phyloP scores from a whole-genome alignment of 1,140 invertebrate species.

The Globodera rostochiensis region DNA sequence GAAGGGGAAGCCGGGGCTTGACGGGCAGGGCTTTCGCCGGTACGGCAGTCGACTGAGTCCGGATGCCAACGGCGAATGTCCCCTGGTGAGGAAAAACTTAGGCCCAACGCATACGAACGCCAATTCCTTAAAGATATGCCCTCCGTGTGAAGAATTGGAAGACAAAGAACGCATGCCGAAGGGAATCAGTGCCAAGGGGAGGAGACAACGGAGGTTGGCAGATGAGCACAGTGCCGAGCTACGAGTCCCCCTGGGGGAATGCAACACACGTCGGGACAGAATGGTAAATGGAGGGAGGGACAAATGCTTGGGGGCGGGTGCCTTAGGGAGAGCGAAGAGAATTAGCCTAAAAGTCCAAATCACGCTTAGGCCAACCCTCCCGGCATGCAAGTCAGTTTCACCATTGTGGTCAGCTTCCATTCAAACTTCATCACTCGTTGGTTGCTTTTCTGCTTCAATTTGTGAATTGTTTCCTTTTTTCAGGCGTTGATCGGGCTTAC shows the following conservation, averaged over 20 bases:
- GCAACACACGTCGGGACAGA: slow-evolving; percentile 43
- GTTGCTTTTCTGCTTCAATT: neutral
- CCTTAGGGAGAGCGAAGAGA: too few species aligned
- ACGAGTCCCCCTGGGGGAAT: slow-evolving; percentile 32
- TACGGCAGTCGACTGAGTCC: slow-evolving; percentile 39
- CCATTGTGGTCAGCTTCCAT: slow-evolving; percentile 53
- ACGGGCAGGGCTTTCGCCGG: slow-evolving; percentile 36
- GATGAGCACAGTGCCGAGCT: slow-evolving; percentile 34
- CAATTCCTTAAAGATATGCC: slow-evolving; percentile 22
- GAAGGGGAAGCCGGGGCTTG: slow-evolving; percentile 25
- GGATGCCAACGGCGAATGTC: slow-evolving; percentile 39
- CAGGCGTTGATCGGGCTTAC: slow-evolving; percentile 49
- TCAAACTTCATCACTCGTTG: slow-evolving; percentile 45
- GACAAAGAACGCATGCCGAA: slow-evolving; percentile 21
- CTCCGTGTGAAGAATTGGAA: slow-evolving; percentile 32
- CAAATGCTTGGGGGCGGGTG: neutral
- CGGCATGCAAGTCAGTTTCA: slow-evolving; percentile 43
- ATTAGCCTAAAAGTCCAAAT: neutral
- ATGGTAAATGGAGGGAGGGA: slow-evolving; percentile 34
- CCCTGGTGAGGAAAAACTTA: slow-evolving; percentile 12
- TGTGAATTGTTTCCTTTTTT: neutral
- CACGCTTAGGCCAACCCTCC: slow-evolving; percentile 44
- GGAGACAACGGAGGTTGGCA: slow-evolving; percentile 9
- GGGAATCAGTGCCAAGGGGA: neutral
- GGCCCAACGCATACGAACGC: neutral